Evolutionary conservation across 2,888 invertebrate species (phyloP).

Genomic region (Fragum fragum): DNA sequence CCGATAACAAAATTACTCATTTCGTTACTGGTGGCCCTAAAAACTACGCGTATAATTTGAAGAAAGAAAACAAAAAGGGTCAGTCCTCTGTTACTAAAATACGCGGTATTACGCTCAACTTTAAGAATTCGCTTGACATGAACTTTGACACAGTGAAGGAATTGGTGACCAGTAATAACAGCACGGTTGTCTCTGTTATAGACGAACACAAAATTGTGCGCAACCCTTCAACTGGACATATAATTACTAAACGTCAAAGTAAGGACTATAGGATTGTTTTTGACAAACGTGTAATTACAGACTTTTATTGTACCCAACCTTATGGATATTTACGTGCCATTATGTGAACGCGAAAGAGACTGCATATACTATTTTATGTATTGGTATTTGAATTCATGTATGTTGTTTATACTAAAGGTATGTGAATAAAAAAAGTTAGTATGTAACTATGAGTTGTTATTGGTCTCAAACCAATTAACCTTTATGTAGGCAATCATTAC

Average conservation of each 20-base stretch:
- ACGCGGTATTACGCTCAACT: conserved; percentile 46
- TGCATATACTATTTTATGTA: too few species aligned
- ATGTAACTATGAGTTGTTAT: too few species aligned
- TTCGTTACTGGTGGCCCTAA: conserved; percentile 47
- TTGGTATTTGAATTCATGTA: too few species aligned
- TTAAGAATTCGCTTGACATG: conserved; percentile 37
- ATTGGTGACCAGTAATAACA: conserved; percentile 54
- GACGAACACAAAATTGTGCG: conserved; percentile 39
- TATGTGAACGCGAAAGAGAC: too few species aligned
- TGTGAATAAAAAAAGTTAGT: too few species aligned
- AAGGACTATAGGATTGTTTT: conserved; percentile 47
- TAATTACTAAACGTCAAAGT: conserved; percentile 27
- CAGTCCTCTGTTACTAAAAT: conserved; percentile 33
- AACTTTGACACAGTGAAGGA: conserved; percentile 38
- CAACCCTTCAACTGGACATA: neutral
- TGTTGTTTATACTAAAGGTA: too few species aligned
- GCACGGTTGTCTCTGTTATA: neutral
- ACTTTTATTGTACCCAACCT: neutral
- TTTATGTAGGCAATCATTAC: too few species aligned
- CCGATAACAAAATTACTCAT: conserved; percentile 24
- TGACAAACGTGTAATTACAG: conserved; percentile 35
- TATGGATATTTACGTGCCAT: neutral
- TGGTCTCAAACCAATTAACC: too few species aligned
- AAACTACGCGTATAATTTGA: conserved; percentile 36
- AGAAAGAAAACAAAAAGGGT: conserved; percentile 30